Conservation (phyloP, 2,888 invertebrate genomes). For the Sinopyrophorus schimmeli region DNA sequence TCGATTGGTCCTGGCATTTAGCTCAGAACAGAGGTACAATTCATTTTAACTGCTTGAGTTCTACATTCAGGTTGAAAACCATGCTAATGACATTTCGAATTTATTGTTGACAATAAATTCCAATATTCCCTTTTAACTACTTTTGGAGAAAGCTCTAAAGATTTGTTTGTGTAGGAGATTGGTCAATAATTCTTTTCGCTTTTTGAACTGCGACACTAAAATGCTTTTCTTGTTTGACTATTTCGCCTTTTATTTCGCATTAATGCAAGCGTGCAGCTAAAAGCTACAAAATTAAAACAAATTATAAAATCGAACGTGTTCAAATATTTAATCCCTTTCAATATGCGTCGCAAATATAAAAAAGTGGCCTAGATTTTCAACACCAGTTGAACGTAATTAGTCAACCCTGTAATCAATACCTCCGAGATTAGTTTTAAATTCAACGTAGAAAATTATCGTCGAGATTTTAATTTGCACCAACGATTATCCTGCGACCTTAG, state of each 20-base stretch:
- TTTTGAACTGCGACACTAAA: too few relatives aligned
- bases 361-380: too few relatives aligned
- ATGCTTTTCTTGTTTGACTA: too few relatives aligned
- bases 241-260: too few relatives aligned
- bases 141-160: neutral
- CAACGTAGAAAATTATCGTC: conserved; percentile 3
- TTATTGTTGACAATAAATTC: conserved; percentile 2
- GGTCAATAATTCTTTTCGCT: conserved; percentile 3
- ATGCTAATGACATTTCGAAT: conserved; percentile 1
- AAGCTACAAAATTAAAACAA: too few relatives aligned
- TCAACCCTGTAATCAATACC: conserved; percentile 1
- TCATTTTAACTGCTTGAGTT: neutral
- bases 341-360: too few relatives aligned
- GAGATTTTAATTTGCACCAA: conserved; percentile 9
- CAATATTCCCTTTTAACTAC: conserved; percentile 2
- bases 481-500: conserved; percentile 10
- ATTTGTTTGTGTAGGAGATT: conserved; percentile 1
- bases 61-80: conserved; percentile 1
- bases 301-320: too few relatives aligned
- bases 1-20: too few relatives aligned
- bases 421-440: conserved; percentile 16
- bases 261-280: too few relatives aligned
- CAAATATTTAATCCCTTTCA: too few relatives aligned
- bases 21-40: too few relatives aligned
- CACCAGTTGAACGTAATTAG: conserved; percentile 14